Evolutionary conservation across 2,797 vertebrate species (phyloP), one percentile per base, ranked within the genome.

Genomic region (Helicolenus hilgendorfi): DNA sequence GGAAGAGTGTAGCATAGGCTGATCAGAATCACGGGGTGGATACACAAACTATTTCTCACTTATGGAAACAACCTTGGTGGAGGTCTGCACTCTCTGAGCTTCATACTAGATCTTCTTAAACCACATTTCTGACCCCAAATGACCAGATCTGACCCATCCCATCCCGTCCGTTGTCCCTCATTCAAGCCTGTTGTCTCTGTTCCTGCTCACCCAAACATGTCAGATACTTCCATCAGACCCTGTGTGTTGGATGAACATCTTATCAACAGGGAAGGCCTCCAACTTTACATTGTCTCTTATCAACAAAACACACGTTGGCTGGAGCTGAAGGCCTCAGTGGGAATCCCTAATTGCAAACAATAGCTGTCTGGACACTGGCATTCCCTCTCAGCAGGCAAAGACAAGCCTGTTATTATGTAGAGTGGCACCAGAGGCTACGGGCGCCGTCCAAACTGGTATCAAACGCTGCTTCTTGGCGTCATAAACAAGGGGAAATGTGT

Each of bases 281-380:
- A 79, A 9, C 33, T 55, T 72, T 65, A 59, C 77, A 77, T 60
- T 77, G 53, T 83, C 60, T 70, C 53, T 18, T 60, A 22, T 67
- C 6, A 41, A 67, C n/a, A 26, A 62, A 55, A 69, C 14, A n/a
- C 7, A 56, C 63, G 74, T 38, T 79, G 64, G 76, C 65, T 6
- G 55, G 4, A 8, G 38, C 63, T 29, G 72, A 70, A 20, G 58
- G 72, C 64, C 75, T 74, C 85, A 68, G 72, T 77, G 56, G 86
- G 89, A 89, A 77, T 88, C 86, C 80, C 65, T 92, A 91, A 94
- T 94, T 85, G 65, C 69, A 75, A 89, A 93, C 88, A 94, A 93
- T 73, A 74, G 72, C 85, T 60, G 85, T 89, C 92, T 86, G 84
- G 85, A 88, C 79, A 24, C 7, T 63, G 70, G 89, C 71, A 60